Base-by-base conservation (phyloP, 2,888 invertebrate genomes). In the Nowickia ferox region DNA sequence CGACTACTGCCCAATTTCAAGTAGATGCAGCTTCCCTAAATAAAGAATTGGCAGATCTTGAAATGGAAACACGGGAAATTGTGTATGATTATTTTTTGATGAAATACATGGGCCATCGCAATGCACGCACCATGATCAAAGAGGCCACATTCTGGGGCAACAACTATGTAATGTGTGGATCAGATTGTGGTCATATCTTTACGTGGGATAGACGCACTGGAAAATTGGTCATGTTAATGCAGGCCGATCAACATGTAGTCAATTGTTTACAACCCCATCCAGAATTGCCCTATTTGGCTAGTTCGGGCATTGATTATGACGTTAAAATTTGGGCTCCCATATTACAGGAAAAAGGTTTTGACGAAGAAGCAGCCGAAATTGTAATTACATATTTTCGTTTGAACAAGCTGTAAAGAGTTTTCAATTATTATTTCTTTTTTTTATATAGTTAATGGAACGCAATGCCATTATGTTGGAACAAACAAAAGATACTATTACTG, bases 231-330 rank as follows among this genome's bases (percentile, higher is more conserved):
- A 96, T 96, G 95, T 92, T 96, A 0, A 92, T 97, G 86, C 95
- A 96, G 90, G 97, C 96, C 6, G 97, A 97, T 93, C 95, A 95
- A 85, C 97, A 97, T 91, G 96, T 96, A 0, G 97, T 97, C 66
- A 97, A 97, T 93, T 97, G 97, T 89, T 93, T 97, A 1, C 96
- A 97, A 90, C 97, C 97, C 0, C 97, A 97, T 93, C 97, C 97
- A 0, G 94, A 94, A 78, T 93, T 96, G 87, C 96, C 96, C 0
- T 93, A 96, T 89, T 92, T 97, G 63, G 96, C 97, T 0, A 96
- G 97, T 13, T 97, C 97, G 86, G 97, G 97, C n/a, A 97, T 97
- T 86, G 97, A 97, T 91, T 96, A 97, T 91, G 96, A 97, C 91
- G 94, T 97, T 40, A 97, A 97, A 92, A 92, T 97, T 1, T 97